Conservation (phyloP, 2,797 vertebrate species). For the Syndactyla subalaris region DNA sequence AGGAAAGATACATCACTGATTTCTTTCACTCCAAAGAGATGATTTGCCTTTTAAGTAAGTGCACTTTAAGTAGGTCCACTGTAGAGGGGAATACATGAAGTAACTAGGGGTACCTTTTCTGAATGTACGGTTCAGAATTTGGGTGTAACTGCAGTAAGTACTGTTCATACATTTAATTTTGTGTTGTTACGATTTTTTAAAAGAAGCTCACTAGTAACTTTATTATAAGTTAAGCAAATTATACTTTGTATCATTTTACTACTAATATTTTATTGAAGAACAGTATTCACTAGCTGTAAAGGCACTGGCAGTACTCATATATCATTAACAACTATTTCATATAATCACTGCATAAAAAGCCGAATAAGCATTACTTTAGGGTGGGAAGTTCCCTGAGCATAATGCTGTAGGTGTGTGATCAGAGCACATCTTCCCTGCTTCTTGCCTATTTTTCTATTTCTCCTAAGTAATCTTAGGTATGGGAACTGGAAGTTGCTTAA, state of each 20-base stretch:
- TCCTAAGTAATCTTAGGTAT: neutral
- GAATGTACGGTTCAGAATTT: neutral
- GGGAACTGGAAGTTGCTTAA: neutral
- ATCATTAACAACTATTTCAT: neutral
- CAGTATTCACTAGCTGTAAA: neutral
- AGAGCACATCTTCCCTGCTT: neutral
- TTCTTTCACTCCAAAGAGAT: neutral
- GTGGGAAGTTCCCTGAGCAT: accelerated
- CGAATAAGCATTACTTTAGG: neutral
- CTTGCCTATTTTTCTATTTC: neutral
- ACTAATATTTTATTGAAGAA: constrained; percentile 13
- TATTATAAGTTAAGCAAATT: neutral
- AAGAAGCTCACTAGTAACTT: neutral
- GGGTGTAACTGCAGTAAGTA: neutral
- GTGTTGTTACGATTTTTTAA: neutral
- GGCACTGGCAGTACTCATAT: neutral
- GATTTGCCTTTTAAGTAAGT: neutral
- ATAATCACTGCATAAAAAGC: neutral
- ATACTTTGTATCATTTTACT: neutral
- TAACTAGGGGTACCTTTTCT: neutral
- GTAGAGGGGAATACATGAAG: neutral
- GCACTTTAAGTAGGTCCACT: neutral
- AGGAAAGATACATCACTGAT: neutral
- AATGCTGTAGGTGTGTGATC: neutral
- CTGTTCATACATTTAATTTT: neutral